Evolutionary conservation across 2,113 vertebrate species (phyloP), one percentile per base, ranked within the genome.

Genomic region (Fulmarus glacialis): DNA sequence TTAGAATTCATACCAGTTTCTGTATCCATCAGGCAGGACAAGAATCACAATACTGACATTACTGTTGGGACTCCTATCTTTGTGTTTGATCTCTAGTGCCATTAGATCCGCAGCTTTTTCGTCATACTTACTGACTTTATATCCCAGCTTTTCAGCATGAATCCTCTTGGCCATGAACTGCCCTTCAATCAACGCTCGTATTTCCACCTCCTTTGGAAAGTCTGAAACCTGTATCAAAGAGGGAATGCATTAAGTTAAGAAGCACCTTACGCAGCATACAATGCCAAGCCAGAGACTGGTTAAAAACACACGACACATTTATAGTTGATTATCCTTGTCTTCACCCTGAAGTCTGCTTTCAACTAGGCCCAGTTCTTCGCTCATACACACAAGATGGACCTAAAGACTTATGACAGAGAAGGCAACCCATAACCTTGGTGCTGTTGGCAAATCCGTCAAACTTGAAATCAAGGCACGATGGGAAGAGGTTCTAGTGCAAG

Each of bases 151-250:
- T 98, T 99, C 99, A 26, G 99, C 99, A 23, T 99, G 99, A 73
- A 99, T 98, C 94, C 99, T 98, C 96, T 99, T 99, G 91, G 99
- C 99, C 98, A 99, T 97, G 95, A 99, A 99, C 97, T 99, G 99
- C 87, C 99, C 99, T 98, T 99, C 99, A 4, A 99, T 98, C 96
- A 99, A 52, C 0, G 99, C 99, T 74, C 99, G 98, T 52, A 99
- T 98, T 98, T 99, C 99, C 93, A 98, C 97, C 72, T 99, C 97
- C 62, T 96, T 84, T 72, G 80, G 96, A 92, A 99, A 98, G 10
- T 59, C 82, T 38, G 96, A 88, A 78, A 99, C 98, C 99, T 99
- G 97, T 16, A 68, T 42, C 90, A 92, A 42, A 85, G 79, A 91
- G 82, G 26, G 75, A 88, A 73, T 13, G 40, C 52, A 79, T 56